These are phyloP conservation scores for Erpetoichthys calabaricus DNA, from an alignment of 2,797 vertebrate genomes.

Conservation along the genomic window DNA sequence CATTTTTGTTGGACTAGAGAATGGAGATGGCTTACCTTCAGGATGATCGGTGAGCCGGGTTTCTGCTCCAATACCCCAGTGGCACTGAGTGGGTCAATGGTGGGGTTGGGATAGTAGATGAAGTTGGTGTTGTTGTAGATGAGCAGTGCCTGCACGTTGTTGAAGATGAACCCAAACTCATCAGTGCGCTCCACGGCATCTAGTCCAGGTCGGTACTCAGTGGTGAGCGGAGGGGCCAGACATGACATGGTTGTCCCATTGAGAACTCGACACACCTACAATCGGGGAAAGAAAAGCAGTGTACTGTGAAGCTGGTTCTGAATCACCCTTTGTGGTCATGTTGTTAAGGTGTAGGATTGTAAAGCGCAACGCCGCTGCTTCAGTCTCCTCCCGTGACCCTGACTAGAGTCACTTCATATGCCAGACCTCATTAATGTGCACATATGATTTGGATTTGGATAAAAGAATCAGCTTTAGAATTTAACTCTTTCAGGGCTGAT, in stretches of 20 bases:
- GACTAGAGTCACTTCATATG: too few relatives aligned
- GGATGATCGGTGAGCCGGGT: conserved; percentile 88
- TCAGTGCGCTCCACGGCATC: conserved; percentile 80
- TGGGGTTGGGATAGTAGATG: conserved; percentile 90
- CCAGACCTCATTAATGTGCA: too few relatives aligned
- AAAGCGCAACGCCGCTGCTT: too few relatives aligned
- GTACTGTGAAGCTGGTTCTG: too few relatives aligned
- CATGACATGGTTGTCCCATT: conserved; percentile 80
- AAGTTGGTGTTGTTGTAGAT: conserved; percentile 95
- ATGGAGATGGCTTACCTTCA: conserved; percentile 61
- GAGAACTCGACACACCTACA: conserved; percentile 75
- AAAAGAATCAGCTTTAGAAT: too few relatives aligned
- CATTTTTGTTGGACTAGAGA: too few relatives aligned
- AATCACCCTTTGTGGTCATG: too few relatives aligned
- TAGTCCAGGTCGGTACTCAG: conserved; percentile 64
- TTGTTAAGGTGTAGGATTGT: too few relatives aligned
- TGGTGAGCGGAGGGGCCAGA: conserved; percentile 68
- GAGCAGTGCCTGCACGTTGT: conserved; percentile 85
- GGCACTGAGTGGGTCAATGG: conserved; percentile 80
- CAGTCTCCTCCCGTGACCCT: too few relatives aligned
- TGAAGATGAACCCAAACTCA: conserved; percentile 93
- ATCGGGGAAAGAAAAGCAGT: background rate
- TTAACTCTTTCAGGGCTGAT: too few relatives aligned
- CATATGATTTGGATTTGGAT: too few relatives aligned
- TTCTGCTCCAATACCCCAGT: conserved; percentile 84